Conservation (phyloP, 2,797 vertebrate genomes). For the Trachops cirrhosus region DNA sequence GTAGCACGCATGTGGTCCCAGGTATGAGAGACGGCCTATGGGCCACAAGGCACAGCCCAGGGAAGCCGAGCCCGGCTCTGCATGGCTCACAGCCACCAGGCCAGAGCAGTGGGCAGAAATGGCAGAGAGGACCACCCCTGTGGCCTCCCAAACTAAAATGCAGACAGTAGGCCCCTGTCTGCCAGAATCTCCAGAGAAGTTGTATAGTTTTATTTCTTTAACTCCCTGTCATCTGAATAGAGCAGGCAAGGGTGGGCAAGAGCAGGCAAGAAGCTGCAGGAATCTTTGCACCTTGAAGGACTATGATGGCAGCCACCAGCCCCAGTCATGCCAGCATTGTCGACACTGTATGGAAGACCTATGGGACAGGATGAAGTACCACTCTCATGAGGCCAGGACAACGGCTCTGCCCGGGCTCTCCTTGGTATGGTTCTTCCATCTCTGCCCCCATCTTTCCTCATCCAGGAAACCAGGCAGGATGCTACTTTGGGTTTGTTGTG, state of each 20-base stretch:
- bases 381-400: accelerated
- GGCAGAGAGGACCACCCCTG: not conserved
- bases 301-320: not conserved
- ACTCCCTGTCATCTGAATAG: not conserved
- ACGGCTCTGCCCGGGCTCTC: not conserved
- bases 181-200: not conserved
- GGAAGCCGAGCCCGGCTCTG: not conserved
- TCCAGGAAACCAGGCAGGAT: accelerated
- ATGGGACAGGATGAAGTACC: no score
- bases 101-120: not conserved
- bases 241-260: not conserved
- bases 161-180: not conserved
- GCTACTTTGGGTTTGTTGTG: accelerated
- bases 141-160: not conserved
- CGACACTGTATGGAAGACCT: not conserved
- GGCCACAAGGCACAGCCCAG: not conserved
- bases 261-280: not conserved
- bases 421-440: no score
- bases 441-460: not conserved
- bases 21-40: not conserved
- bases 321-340: not conserved
- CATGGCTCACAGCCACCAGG: not conserved
- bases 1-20: not conserved
- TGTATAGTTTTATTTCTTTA: not conserved
- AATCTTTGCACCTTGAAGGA: not conserved